These are phyloP conservation scores for Polylopha cassiicola DNA, from an alignment of 2,888 invertebrate genomes.

Conservation along the genomic window DNA sequence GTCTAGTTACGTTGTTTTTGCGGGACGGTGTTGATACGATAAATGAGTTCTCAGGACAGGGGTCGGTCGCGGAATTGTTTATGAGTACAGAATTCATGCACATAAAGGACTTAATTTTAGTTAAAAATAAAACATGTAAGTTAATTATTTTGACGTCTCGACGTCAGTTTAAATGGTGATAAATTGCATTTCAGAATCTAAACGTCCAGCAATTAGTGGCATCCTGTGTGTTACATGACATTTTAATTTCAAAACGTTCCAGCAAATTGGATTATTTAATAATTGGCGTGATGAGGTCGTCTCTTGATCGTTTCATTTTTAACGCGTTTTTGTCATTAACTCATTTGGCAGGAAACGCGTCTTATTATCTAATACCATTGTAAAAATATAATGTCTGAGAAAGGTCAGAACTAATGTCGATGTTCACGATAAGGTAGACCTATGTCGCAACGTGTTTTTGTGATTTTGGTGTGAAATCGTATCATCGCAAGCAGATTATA, in stretches of 20 bases:
- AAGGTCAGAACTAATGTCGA: constrained; percentile 20
- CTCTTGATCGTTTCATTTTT: constrained; percentile 18
- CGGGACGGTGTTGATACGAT: constrained; percentile 14
- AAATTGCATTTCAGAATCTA: not conserved
- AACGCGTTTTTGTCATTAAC: constrained; percentile 18
- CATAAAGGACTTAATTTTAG: too few relatives aligned
- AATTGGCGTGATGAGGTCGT: constrained; percentile 13
- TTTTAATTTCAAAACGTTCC: too few relatives aligned
- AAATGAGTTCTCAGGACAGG: constrained; percentile 13
- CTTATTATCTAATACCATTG: constrained; percentile 22
- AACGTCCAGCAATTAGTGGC: not conserved
- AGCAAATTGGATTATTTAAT: constrained; percentile 10
- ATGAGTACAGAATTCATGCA: too few relatives aligned
- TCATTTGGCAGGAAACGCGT: constrained; percentile 19
- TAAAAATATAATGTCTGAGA: constrained; percentile 22
- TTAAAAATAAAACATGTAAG: too few relatives aligned
- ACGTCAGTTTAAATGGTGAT: too few relatives aligned
- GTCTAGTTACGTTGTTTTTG: constrained; percentile 17
- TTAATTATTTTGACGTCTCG: too few relatives aligned
- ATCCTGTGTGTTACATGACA: not conserved
- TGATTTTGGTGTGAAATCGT: constrained; percentile 16
- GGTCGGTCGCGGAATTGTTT: constrained; percentile 1
- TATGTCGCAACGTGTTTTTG: constrained; percentile 15
- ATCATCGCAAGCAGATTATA: constrained; percentile 4
- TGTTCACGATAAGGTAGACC: constrained; percentile 16